Evolutionary conservation across 2,888 invertebrate species (phyloP), one percentile per base, ranked within the genome.

Genomic region (Mechanitis messenoides): DNA sequence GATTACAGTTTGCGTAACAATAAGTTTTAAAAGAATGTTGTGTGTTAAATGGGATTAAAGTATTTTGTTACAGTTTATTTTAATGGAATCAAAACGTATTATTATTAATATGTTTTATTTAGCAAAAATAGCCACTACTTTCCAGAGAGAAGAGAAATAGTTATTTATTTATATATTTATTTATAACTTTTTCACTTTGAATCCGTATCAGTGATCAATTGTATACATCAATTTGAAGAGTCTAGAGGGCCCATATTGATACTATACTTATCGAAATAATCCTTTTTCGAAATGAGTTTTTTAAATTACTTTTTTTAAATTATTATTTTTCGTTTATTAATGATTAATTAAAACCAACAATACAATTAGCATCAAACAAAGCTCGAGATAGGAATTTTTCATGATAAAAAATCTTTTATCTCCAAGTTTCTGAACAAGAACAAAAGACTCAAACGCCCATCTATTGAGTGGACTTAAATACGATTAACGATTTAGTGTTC

Each of bases 401-500:
- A 50, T 50, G 31, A 50, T 50, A 50, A 50, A 20, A 50, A 50
- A 31, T 50, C 50, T 50, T 50, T 50, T 50, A 31, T 31, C 28
- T 50, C 50, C 9, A 50, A 50, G 50, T 35, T 54, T 53, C 56
- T 54, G 53, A 35, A 45, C 45, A 61, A 53, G 56, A 61, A 61
- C 61, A 61, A 50, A 42, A 42, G 38, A 12, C 11, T 3, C 33
- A 58, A 53, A 58, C 33, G 55, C 11, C 45, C n/a, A 53, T 50
- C 35, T 33, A 55, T 60, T 50, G 12, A 38, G 42, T 11, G 47
- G 61, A 55, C 61, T 58, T 62, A 31, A 62, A 62, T 55, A 50
- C 61, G 61, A 62, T 62, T 62, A 62, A 62, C 61, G 58, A 62
- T 62, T 58, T 58, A 62, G 61, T 50, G 47, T 58, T 58, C 55